Conservation (phyloP, 2,797 vertebrate species). For the Thaleichthys pacificus region DNA sequence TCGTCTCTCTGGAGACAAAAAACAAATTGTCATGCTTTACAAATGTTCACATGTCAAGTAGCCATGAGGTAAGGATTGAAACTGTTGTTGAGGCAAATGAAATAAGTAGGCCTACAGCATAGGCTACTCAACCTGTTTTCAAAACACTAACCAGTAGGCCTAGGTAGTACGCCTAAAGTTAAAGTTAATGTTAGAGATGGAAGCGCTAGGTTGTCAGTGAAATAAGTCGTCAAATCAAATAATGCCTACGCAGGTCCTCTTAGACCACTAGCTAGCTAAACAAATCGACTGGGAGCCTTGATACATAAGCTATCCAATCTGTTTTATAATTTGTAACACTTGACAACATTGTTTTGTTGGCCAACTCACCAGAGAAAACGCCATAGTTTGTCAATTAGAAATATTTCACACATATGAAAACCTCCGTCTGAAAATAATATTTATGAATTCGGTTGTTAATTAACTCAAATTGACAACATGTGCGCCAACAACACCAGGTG, state of each 20-base stretch:
- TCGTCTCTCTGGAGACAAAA: conserved; percentile 66
- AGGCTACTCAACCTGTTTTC: background rate
- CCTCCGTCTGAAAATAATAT: background rate
- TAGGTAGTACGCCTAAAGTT: background rate
- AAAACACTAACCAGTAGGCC: too few species aligned
- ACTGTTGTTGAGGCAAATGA: background rate
- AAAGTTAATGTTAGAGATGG: background rate
- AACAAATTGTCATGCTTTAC: background rate
- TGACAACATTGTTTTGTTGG: too few species aligned
- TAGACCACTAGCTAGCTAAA: too few species aligned
- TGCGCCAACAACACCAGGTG: background rate
- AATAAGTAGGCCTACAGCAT: background rate
- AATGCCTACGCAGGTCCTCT: too few species aligned
- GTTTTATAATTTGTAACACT: too few species aligned
- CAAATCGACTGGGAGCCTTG: too few species aligned
- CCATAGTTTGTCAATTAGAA: conserved; percentile 66
- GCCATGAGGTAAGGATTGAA: background rate
- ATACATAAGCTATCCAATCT: too few species aligned
- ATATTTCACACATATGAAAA: conserved; percentile 43
- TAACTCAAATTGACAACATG: background rate
- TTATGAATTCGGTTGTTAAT: background rate
- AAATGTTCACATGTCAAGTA: background rate
- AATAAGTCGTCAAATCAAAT: too few species aligned
- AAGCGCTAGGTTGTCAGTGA: too few species aligned
- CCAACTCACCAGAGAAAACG: conserved; percentile 81